phyloP scores from a whole-genome alignment of 2,113 vertebrate species.

The Tor tambroides region DNA sequence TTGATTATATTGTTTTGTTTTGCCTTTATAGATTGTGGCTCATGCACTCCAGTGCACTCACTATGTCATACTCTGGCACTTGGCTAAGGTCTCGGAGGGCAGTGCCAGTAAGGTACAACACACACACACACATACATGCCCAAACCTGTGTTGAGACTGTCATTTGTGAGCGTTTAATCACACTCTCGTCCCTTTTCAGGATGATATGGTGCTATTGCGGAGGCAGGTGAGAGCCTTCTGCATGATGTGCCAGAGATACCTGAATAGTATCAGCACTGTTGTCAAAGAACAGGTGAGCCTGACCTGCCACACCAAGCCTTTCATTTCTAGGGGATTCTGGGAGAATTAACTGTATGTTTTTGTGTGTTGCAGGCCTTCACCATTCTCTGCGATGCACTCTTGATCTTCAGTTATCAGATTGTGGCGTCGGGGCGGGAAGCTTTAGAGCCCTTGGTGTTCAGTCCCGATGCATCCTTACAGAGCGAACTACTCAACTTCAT shows the following conservation, averaged over 20 bases:
- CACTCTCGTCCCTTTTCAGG: conserved; percentile 72
- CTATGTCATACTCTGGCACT: conserved; percentile 97
- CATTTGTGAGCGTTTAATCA: conserved; percentile 10
- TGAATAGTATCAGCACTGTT: conserved; percentile 96
- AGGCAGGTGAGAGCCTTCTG: conserved; percentile 99
- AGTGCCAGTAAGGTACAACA: conserved; percentile 89
- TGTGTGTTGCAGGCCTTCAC: conserved; percentile 88
- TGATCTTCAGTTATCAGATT: conserved; percentile 99
- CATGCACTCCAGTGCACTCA: conserved; percentile 98
- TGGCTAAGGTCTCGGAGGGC: conserved; percentile 94
- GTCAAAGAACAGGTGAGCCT: conserved; percentile 94
- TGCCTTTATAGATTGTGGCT: conserved; percentile 89
- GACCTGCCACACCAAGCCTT: neutral
- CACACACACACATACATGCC: neutral
- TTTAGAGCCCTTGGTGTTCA: conserved; percentile 94
- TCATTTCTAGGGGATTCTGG: neutral
- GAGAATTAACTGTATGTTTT: neutral
- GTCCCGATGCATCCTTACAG: conserved; percentile 93
- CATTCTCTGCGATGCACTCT: conserved; percentile 94
- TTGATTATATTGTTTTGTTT: conserved; percentile 34
- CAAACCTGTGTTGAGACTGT: neutral
- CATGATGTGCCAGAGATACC: conserved; percentile 98
- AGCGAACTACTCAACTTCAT: conserved; percentile 96
- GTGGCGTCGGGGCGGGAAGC: conserved; percentile 93
- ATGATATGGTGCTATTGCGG: conserved; percentile 91